Evolutionary conservation across 2,113 vertebrate species (phyloP).

Genomic region (Mustelus asterias): DNA sequence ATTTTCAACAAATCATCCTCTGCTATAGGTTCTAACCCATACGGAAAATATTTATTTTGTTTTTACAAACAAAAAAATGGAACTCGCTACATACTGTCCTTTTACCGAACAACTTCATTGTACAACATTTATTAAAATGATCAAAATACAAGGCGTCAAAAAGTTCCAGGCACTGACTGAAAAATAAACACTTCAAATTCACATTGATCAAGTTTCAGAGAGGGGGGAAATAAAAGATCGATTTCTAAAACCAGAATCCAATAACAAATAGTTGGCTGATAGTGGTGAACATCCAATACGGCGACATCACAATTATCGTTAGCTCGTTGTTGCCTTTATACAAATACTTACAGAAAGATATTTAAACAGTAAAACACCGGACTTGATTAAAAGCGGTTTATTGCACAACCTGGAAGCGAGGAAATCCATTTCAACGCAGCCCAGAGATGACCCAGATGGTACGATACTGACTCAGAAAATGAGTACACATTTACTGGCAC

Average conservation of each 20-base stretch:
- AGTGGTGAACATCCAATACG: neutral
- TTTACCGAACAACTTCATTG: neutral
- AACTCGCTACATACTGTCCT: neutral
- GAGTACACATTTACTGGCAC: neutral
- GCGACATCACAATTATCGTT: neutral
- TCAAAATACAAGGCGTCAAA: neutral
- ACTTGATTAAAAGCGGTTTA: neutral
- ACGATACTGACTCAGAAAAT: neutral
- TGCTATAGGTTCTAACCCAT: neutral
- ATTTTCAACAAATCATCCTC: neutral
- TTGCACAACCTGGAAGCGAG: neutral
- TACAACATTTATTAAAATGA: neutral
- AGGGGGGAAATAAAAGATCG: neutral
- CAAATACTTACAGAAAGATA: neutral
- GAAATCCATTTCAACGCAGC: neutral
- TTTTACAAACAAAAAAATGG: neutral
- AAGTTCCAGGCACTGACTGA: neutral
- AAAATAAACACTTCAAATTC: neutral
- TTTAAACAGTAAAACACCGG: neutral
- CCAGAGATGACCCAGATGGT: neutral
- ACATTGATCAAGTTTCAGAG: neutral
- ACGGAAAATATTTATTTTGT: neutral
- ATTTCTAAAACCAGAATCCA: neutral
- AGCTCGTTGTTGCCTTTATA: neutral
- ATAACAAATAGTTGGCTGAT: neutral